Conservation (phyloP, 2,797 vertebrate genomes). For the Morelia viridis region DNA sequence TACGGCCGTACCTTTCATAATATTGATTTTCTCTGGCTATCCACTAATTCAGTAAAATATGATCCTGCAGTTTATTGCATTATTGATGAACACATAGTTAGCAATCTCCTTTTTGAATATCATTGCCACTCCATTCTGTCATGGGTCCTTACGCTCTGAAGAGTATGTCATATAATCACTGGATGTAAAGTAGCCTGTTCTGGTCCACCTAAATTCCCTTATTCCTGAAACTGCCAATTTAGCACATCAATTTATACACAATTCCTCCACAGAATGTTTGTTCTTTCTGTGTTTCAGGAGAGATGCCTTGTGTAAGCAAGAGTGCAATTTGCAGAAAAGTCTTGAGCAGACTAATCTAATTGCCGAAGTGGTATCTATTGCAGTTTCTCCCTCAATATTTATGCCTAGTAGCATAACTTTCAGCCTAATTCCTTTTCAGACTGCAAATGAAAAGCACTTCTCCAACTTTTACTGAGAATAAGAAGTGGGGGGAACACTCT, state of each 20-base stretch:
- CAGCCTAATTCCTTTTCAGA: slow-evolving; percentile 52
- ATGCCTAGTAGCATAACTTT: slow-evolving; percentile 54
- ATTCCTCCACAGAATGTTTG: slow-evolving; percentile 2
- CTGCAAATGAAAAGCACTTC: slow-evolving; percentile 64
- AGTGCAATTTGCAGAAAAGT: slow-evolving; percentile 25
- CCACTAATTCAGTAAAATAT: background rate
- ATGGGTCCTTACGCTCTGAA: background rate
- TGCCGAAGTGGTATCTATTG: slow-evolving; percentile 46
- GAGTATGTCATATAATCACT: background rate
- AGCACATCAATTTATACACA: background rate
- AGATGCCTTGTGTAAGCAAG: slow-evolving; percentile 37
- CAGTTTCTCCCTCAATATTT: slow-evolving; percentile 52
- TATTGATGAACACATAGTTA: background rate
- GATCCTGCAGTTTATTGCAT: slow-evolving; percentile 24
- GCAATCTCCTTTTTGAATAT: background rate
- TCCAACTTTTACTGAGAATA: slow-evolving; percentile 56
- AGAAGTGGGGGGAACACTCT: slow-evolving; percentile 25
- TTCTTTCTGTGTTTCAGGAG: slow-evolving; percentile 1
- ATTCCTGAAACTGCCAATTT: background rate
- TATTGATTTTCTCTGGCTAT: background rate
- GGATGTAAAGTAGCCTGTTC: background rate
- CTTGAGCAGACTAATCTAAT: slow-evolving; percentile 40
- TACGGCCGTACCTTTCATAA: background rate
- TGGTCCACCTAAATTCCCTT: background rate
- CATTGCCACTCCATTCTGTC: background rate